These are phyloP conservation scores for Anolis carolinensis DNA, from an alignment of 2,113 vertebrate species.

Conservation along the genomic window DNA sequence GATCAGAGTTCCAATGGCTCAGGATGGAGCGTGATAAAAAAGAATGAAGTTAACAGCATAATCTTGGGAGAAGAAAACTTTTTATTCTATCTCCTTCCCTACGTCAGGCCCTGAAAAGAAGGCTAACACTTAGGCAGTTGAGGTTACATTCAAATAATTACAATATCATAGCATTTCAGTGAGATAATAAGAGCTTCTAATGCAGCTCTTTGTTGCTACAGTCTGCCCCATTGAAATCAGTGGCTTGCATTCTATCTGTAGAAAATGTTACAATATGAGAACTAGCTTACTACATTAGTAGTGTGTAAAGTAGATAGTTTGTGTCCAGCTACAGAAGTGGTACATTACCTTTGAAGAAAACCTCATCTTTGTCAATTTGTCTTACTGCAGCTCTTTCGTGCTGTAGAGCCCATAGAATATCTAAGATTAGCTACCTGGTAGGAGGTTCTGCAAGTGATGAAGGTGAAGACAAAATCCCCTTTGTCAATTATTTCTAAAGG, in stretches of 20 bases:
- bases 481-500: conserved; percentile 98
- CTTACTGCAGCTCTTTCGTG: conserved; percentile 74
- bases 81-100: not conserved
- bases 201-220: not conserved
- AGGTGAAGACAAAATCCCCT: conserved; percentile 71
- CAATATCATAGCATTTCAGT: not conserved
- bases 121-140: not conserved
- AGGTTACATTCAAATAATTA: not conserved
- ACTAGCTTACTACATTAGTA: no score
- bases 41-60: not conserved
- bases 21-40: not conserved
- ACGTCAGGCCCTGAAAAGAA: not conserved
- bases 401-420: conserved; percentile 36
- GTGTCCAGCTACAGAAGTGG: conserved; percentile 50
- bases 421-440: conserved; percentile 71
- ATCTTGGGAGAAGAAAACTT: not conserved
- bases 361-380: conserved; percentile 70
- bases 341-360: conserved; percentile 55
- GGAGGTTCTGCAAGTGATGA: conserved; percentile 78
- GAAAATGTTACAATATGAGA: not conserved
- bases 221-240: not conserved
- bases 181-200: not conserved
- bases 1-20: not conserved
- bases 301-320: no score
- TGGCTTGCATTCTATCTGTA: not conserved